phyloP scores from a whole-genome alignment of 2,888 invertebrate genomes.

The Lasioglossum malachurum region DNA sequence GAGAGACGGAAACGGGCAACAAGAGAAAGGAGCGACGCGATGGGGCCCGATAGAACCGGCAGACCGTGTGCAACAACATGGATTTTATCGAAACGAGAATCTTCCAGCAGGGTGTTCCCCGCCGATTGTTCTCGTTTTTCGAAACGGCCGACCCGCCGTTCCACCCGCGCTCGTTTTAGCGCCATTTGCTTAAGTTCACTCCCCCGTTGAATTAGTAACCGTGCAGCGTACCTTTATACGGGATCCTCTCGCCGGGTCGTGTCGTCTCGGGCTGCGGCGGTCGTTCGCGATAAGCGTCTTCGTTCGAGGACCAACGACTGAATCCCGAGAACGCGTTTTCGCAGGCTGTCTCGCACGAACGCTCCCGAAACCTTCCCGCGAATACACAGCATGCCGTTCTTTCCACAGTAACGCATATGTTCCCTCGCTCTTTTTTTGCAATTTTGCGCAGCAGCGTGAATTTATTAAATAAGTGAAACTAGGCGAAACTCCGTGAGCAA shows the following conservation, averaged over 20 bases:
- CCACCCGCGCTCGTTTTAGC: conserved; percentile 13
- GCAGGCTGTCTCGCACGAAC: background rate
- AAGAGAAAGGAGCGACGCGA: background rate
- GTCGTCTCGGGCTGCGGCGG: background rate
- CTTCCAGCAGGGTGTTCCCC: conserved; percentile 13
- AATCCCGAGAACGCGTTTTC: background rate
- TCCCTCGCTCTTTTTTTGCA: no score
- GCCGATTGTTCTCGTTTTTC: conserved; percentile 49
- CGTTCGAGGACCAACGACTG: background rate
- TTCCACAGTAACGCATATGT: background rate
- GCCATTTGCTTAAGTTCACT: conserved; percentile 2
- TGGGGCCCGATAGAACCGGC: conserved; percentile 31
- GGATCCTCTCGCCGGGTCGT: background rate
- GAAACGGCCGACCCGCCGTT: conserved; percentile 27
- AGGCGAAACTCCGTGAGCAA: no score
- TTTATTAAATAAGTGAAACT: background rate
- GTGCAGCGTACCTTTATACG: background rate
- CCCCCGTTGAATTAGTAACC: conserved; percentile 33
- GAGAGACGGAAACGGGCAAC: background rate
- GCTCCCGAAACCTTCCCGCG: background rate
- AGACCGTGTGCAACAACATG: conserved; percentile 28
- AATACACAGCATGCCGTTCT: background rate
- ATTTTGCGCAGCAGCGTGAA: no score
- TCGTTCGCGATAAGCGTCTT: conserved; percentile 11
- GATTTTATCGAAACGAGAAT: conserved; percentile 51